phyloP scores from a whole-genome alignment of 2,888 invertebrate species.

The Gerris lacustris region DNA sequence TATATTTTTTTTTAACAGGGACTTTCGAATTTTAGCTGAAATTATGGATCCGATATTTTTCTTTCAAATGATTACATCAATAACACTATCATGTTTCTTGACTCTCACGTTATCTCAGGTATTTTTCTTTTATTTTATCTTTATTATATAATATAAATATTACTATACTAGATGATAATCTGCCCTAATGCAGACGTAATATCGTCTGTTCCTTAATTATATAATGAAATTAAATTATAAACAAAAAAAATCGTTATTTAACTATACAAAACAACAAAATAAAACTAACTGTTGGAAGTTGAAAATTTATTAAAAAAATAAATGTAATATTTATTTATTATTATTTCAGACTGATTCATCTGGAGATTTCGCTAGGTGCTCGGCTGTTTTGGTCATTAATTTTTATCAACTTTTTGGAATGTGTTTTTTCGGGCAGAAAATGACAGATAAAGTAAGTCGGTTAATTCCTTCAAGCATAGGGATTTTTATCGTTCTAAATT shows the following conservation, averaged over 20 bases:
- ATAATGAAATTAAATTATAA: no score
- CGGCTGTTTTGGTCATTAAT: not conserved
- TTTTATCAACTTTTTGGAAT: not conserved
- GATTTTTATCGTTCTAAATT: not conserved
- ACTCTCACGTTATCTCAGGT: not conserved
- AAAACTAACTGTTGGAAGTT: not conserved
- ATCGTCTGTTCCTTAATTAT: no score
- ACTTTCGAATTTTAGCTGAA: not conserved
- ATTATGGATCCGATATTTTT: not conserved
- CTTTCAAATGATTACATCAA: not conserved
- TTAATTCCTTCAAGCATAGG: not conserved
- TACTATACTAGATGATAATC: not conserved
- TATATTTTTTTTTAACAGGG: not conserved
- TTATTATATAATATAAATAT: no score
- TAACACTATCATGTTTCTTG: not conserved
- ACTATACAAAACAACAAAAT: no score
- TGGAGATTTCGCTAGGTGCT: not conserved
- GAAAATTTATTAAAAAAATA: not conserved
- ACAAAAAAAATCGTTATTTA: no score
- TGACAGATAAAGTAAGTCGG: not conserved
- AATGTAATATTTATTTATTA: not conserved
- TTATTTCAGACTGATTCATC: not conserved
- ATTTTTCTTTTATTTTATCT: not conserved
- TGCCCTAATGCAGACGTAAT: not conserved
- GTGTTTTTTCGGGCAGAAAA: not conserved